Percentiles rank a stretch among this genome's conserved stretches.
phyloP scores from a whole-genome alignment of 1,140 invertebrate genomes.

The Atta cephalotes region DNA sequence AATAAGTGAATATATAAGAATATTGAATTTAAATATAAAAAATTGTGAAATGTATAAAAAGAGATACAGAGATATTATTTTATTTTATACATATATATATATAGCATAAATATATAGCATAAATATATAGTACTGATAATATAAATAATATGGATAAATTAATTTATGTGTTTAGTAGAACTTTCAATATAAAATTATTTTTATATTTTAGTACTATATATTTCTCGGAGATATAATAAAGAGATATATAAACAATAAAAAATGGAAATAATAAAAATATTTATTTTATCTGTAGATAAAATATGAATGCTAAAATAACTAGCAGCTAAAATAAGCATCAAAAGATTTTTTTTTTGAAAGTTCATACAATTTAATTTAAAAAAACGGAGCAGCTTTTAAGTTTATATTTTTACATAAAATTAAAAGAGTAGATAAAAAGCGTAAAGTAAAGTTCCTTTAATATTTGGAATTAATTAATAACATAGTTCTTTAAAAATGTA shows the following conservation, averaged over 20 bases:
- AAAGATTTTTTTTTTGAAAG: background rate
- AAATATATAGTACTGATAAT: no score
- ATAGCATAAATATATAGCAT: no score
- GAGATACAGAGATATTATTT: background rate
- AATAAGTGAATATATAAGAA: background rate
- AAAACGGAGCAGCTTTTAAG: background rate
- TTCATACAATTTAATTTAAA: background rate
- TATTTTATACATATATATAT: background rate
- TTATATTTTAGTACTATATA: background rate
- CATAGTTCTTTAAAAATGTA: background rate
- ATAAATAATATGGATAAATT: background rate
- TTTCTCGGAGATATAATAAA: background rate
- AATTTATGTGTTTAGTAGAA: background rate
- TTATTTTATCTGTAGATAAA: background rate
- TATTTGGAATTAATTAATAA: background rate
- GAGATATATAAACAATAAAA: constrained; percentile 1
- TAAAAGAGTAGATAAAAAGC: background rate
- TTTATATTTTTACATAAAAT: background rate
- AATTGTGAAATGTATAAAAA: background rate
- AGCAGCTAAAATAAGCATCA: background rate
- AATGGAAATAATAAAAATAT: background rate
- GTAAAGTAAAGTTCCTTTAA: background rate
- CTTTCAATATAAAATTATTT: background rate
- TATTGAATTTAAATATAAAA: background rate
- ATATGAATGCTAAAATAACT: background rate